Evolutionary conservation across 1,140 invertebrate genomes (phyloP), one percentile per base, ranked within the genome.

Genomic region (Aphaenogaster floridana): DNA sequence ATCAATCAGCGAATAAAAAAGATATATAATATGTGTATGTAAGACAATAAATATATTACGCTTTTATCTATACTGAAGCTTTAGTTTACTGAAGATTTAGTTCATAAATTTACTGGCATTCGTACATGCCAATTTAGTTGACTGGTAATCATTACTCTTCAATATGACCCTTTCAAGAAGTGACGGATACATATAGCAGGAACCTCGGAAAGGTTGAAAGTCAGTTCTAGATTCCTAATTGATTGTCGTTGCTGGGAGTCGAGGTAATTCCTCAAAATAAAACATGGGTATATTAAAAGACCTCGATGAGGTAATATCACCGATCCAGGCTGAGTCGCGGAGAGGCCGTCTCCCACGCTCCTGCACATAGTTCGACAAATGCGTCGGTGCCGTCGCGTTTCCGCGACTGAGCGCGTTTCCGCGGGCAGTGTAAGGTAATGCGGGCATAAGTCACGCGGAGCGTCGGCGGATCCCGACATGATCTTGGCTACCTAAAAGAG

Each of bases 401-500:
- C 72, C 69, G 80, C 57, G 57, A 76, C 7, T 42, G 5, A 39
- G 8, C 13, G 80, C 80, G 42, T 84, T 84, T 61, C 80, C 86
- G 71, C 42, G 52, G 63, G 81, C 48, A 54, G 42, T 71, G 84
- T 76, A 78, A 88, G 72, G 34, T 52, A 68, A 42, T 28, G 78
- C 63, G 63, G 34, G 42, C 69, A 84, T 84, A 84, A 84, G 80
- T 84, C 80, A 84, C 36, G 39, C 39, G 48, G 48, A 66, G 69
- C 79, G 85, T 87, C 72, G 87, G 77, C 87, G 79, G 72, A 71
- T 81, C 80, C 68, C 86, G 85, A 81, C 77, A 11, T 59, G 52
- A 63, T 89, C 74, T 77, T 21, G 72, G 74, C 88, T 90, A 87
- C 89, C 88, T 89, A 89, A 89, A 87, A 80, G 85, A 87, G 48